A percentile compares a stretch with the other conserved stretches of the same genome.
These are phyloP conservation scores for Prionace glauca DNA, from an alignment of 2,797 vertebrate genomes.

Conservation along the genomic window DNA sequence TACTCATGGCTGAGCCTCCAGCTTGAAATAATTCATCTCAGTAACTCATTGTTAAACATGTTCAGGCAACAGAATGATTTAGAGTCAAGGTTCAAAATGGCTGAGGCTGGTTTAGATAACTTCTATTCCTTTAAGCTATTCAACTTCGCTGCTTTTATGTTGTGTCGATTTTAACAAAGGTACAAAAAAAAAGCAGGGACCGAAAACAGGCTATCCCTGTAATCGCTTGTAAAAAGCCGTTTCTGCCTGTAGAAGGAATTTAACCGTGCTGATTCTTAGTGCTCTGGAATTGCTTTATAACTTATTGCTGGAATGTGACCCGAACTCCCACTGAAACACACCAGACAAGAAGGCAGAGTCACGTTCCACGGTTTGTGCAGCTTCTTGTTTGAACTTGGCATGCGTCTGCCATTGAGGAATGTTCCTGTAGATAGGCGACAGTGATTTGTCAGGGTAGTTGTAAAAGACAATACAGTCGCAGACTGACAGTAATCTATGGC, in stretches of 20 bases:
- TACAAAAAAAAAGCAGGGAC: neutral
- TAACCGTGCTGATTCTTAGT: neutral
- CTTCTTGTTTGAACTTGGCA: constrained; percentile 26
- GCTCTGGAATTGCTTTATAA: neutral
- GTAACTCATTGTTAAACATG: neutral
- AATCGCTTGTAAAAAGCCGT: neutral
- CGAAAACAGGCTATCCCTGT: neutral
- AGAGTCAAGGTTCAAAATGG: neutral
- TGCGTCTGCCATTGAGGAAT: constrained; percentile 24
- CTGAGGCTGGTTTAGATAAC: neutral
- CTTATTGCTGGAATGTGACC: constrained; percentile 26
- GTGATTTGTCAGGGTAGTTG: neutral
- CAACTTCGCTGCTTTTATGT: neutral
- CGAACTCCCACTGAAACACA: constrained; percentile 31
- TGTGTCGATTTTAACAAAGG: neutral
- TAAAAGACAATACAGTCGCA: neutral
- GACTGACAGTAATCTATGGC: neutral
- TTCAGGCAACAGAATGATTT: neutral
- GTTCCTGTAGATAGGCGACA: neutral
- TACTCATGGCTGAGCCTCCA: neutral
- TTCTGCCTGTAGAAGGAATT: constrained; percentile 17
- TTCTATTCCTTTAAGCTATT: neutral
- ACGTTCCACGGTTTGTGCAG: constrained; percentile 6
- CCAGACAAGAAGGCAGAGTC: constrained; percentile 21
- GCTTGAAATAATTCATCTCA: neutral